Evolutionary conservation across 92 coral and sea anemone species (phyloP), one percentile per base, ranked within the genome.

Genomic region (Siderastrea radians): DNA sequence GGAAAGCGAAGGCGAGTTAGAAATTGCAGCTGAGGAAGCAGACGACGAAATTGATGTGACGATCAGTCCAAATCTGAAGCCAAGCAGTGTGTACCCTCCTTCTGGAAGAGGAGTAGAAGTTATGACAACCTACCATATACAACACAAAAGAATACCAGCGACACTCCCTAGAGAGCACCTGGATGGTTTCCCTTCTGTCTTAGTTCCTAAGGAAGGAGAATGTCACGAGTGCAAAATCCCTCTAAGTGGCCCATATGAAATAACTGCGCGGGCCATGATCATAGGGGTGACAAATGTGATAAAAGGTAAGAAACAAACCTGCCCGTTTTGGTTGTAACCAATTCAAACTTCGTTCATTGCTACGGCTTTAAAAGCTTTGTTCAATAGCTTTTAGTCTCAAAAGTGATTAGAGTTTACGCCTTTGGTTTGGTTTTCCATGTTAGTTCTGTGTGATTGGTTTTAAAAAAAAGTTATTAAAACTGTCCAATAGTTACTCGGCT

Each of bases 221-320:
- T 85, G 89, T 51, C 15, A 48, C 5, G n/a, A 43, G 4, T 87
- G 85, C 74, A 66, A 59, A 11, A 75, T 1, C 55, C 17, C 75
- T 46, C 68, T 87, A 43, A 57, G 86, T 57, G 54, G 49, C 10
- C 68, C 84, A 1, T 51, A 53, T 4, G 59, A 78, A 57, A 79
- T 87, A 14, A 87, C 79, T 45, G 47, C 48, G 26, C 73, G 83
- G 45, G 86, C 85, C 16, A 79, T 48, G 54, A 78, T 86, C 59
- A 52, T 78, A 50, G 82, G 77, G 19, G 17, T 81, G 46, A 86
- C 85, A 3, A 78, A 68, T 38, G 74, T 79, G 13, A 55, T 43
- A 43, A 58, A 51, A 59, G 89, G 89, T 77, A 15, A 78, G 63
- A 26, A 26, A 26, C 38, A 26, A 26, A 26, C 38, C 38, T 26